These are phyloP conservation scores for Temnopleurus reevesii DNA, from an alignment of 53 echinoderm and acorn worm species.

Conservation along the genomic window DNA sequence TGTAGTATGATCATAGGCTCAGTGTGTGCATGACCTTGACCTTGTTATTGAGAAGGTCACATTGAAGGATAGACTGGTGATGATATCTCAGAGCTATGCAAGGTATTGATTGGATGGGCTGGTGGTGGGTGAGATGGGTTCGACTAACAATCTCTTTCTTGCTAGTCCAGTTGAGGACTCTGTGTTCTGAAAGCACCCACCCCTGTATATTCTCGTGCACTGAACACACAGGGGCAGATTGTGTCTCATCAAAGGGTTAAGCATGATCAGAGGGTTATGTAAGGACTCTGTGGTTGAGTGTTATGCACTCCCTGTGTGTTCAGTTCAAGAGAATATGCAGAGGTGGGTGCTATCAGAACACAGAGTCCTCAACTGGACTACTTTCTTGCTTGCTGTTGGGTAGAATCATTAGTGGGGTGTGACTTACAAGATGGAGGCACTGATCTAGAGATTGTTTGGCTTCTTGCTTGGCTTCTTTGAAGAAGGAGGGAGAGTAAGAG, in stretches of 20 bases:
- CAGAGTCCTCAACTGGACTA: too few species aligned
- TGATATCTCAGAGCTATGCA: not conserved
- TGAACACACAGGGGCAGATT: too few species aligned
- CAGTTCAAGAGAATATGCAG: too few species aligned
- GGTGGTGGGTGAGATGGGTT: slow-evolving; percentile 28
- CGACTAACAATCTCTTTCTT: not conserved
- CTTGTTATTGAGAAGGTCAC: not conserved
- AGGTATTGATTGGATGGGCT: slow-evolving; percentile 3
- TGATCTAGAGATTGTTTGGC: not conserved
- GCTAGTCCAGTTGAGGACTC: too few species aligned
- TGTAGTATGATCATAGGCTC: not conserved
- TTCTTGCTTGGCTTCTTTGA: not conserved
- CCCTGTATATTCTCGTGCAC: too few species aligned
- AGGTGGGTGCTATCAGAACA: too few species aligned
- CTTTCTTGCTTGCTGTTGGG: not conserved
- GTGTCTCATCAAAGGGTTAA: too few species aligned
- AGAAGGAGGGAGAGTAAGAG: too few species aligned
- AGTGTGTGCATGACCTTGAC: not conserved
- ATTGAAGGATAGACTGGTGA: slow-evolving; percentile 11
- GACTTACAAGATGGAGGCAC: not conserved
- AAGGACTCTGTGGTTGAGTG: too few species aligned
- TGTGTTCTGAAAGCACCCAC: too few species aligned
- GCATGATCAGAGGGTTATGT: too few species aligned
- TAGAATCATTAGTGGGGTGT: not conserved
- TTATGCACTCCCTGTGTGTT: too few species aligned